These are phyloP conservation scores for Gnathonemus echidnorhynchus DNA, from an alignment of 2,113 vertebrate genomes.

Conservation along the genomic window DNA sequence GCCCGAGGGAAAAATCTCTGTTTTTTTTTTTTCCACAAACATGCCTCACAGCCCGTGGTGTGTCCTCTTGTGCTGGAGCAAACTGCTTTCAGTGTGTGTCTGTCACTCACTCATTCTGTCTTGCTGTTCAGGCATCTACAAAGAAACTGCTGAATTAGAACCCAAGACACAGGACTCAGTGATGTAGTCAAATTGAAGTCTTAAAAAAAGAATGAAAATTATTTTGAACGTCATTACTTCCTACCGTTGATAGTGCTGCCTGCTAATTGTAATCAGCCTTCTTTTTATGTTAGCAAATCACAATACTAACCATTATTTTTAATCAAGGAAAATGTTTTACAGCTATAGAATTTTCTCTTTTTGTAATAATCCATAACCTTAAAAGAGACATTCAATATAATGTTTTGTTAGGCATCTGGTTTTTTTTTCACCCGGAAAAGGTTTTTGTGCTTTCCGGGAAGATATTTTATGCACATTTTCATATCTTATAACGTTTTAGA, in stretches of 20 bases:
- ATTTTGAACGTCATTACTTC: neutral
- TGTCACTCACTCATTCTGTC: constrained; percentile 1
- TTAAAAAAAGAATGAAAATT: neutral
- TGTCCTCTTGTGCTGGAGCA: constrained; percentile 22
- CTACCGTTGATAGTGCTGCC: neutral
- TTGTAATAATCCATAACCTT: neutral
- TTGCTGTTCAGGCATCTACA: constrained; percentile 4
- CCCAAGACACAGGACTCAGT: neutral
- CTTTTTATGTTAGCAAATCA: neutral
- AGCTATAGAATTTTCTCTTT: neutral
- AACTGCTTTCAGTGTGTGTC: constrained; percentile 17
- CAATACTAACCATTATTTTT: neutral
- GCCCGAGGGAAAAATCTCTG: constrained; percentile 32
- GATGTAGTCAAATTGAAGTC: neutral
- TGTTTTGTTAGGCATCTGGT: neutral
- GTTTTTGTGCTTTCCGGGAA: neutral
- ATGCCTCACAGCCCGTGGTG: constrained; percentile 20
- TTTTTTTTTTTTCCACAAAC: constrained; percentile 32
- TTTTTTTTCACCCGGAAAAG: neutral
- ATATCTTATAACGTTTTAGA: neutral
- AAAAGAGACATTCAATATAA: neutral
- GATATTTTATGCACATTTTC: neutral
- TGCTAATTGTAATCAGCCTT: neutral
- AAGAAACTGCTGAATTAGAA: neutral
- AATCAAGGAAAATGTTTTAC: neutral